Base-by-base conservation (phyloP, 2,797 vertebrate species). In the Trachops cirrhosus region DNA sequence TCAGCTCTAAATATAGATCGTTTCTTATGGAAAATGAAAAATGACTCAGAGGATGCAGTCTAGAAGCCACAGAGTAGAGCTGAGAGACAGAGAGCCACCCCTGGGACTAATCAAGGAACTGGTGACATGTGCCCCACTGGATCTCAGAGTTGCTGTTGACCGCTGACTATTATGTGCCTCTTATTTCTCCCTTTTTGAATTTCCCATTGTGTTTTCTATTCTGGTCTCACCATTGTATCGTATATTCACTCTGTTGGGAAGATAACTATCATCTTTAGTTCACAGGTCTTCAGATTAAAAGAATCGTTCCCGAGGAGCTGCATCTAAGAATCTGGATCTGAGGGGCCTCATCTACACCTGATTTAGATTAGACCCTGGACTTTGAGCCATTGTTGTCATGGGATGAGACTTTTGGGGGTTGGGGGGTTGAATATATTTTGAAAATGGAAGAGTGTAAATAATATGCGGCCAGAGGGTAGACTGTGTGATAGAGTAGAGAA, bases 11-110 rank as follows among this genome's bases (percentile, higher is more conserved):
- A 44, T 44, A 37, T 2, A 89, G 26, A 16, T 41, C 48, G 44
- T 86, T 96, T 90, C 59, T 88, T 89, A 64, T 4, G 44, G 32
- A 84, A 92, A 89, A 77, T 89, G 62, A 84, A 54, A 39, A 29
- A n/a, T 68, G 37, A 62, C 32, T 86, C 34, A 52, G 54, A 62
- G 57, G 22, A 37, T 59, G 50, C 59, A 62, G 44, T 37, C 18
- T 52, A 62, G 34, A 77, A 70, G 32, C 68, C 50, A 82, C 67
- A 67, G 19, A 70, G 34, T 44, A 34, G 14, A 91, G 59, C 48
- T 62, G 37, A 90, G 57, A 87, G 70, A 70, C 44, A 52, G 41
- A 59, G 32, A 80, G 29, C 59, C 32, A 70, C 68, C 50, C 9
- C 39, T 24, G 37, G 50, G 68, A 7, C 82, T 75, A 74, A 50